These are phyloP conservation scores for Dioctria rufipes DNA, from an alignment of 2,888 invertebrate genomes.

Conservation along the genomic window DNA sequence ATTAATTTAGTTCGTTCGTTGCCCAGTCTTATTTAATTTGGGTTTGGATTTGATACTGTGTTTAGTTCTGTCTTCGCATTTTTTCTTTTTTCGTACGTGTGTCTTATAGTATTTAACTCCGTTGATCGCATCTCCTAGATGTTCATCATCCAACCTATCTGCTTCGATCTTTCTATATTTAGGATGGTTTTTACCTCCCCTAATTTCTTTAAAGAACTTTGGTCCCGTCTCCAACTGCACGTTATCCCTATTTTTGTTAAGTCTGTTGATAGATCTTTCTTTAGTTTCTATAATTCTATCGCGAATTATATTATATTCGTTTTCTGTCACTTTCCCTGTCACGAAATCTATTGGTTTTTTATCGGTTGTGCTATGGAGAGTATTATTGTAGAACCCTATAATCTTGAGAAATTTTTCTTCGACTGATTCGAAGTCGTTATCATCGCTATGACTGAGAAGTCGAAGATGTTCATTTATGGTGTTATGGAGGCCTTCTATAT, in stretches of 20 bases:
- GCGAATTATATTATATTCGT: constrained; percentile 56
- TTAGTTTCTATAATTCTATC: constrained; percentile 55
- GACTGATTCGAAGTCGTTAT: constrained; percentile 54
- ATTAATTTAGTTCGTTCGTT: constrained; percentile 23
- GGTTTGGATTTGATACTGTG: constrained; percentile 48
- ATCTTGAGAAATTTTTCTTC: constrained; percentile 60
- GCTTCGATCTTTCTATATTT: constrained; percentile 58
- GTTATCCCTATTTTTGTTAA: constrained; percentile 28
- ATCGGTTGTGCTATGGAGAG: constrained; percentile 46
- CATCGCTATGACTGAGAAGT: constrained; percentile 58
- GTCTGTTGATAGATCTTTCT: constrained; percentile 55
- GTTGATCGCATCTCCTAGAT: constrained; percentile 52
- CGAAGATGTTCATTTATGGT: constrained; percentile 60
- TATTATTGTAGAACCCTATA: constrained; percentile 49
- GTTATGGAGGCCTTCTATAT: constrained; percentile 59
- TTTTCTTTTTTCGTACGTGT: constrained; percentile 57
- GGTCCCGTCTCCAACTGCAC: constrained; percentile 16
- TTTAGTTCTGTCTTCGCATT: constrained; percentile 57
- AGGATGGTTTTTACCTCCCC: constrained; percentile 29
- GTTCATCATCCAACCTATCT: constrained; percentile 55
- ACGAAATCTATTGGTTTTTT: constrained; percentile 60
- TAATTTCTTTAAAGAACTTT: constrained; percentile 28
- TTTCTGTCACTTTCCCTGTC: constrained; percentile 56
- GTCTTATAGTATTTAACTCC: constrained; percentile 59
- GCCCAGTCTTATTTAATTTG: neutral